These are phyloP conservation scores for Trachurus trachurus DNA, from an alignment of 2,797 vertebrate genomes.

Conservation along the genomic window DNA sequence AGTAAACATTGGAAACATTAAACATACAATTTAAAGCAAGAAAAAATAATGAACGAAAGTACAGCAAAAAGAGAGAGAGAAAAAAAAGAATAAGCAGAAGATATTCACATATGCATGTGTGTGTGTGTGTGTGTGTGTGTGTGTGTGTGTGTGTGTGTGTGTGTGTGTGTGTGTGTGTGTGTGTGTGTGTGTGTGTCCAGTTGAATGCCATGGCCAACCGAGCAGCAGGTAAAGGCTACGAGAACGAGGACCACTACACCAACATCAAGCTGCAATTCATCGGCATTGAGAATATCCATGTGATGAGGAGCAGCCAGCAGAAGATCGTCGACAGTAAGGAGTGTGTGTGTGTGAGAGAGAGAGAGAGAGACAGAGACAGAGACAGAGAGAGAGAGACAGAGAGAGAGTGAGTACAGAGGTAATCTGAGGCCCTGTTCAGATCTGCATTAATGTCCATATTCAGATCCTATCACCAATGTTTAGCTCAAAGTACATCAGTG, in stretches of 20 bases:
- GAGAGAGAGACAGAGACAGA: too few species aligned
- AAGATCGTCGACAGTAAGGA: constrained; percentile 93
- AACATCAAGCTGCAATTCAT: constrained; percentile 98
- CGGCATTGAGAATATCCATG: constrained; percentile 98
- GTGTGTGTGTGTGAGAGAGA: background rate
- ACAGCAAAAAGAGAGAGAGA: too few species aligned
- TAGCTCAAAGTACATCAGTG: too few species aligned
- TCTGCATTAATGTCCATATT: too few species aligned
- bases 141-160: constrained; percentile 3
- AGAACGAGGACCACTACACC: constrained; percentile 97
- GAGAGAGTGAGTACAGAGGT: too few species aligned
- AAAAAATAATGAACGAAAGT: too few species aligned
- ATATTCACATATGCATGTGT: background rate
- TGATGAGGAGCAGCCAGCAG: constrained; percentile 98
- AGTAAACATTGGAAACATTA: too few species aligned
- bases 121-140: constrained; percentile 13
- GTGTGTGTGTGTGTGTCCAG: constrained; percentile 73
- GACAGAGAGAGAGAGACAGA: too few species aligned
- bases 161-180: constrained; percentile 1
- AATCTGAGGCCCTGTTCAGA: too few species aligned
- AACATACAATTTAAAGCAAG: too few species aligned
- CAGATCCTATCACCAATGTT: too few species aligned
- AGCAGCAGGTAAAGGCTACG: constrained; percentile 96
- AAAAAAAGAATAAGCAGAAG: background rate
- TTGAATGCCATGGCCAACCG: constrained; percentile 98